A percentile compares a stretch with the other conserved stretches of the same genome.
Evolutionary conservation across 2,888 invertebrate genomes (phyloP).

Genomic region (Lithophane leautieri): DNA sequence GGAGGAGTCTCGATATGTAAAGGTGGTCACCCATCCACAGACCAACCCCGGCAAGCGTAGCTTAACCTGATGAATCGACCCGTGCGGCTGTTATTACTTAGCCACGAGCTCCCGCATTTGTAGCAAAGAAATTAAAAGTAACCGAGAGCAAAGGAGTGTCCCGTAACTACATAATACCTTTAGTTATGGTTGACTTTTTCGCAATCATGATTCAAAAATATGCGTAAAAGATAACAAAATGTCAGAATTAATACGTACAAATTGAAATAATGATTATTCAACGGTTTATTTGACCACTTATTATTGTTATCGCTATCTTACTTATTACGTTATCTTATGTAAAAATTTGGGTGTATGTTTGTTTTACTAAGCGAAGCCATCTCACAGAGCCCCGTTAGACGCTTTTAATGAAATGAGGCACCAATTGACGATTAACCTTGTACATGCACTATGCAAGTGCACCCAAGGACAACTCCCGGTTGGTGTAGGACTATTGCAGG

Average conservation of each 20-base stretch:
- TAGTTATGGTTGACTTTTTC: neutral
- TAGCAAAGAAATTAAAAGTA: neutral
- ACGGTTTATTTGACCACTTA: conserved; percentile 4
- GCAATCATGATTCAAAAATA: neutral
- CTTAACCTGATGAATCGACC: no score
- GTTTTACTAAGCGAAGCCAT: neutral
- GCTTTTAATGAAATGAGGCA: neutral
- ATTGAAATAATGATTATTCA: conserved; percentile 1
- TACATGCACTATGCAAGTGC: neutral
- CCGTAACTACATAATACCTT: neutral
- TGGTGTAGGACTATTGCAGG: neutral
- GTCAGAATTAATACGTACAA: neutral
- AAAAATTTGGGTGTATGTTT: conserved; percentile 1
- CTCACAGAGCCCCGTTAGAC: neutral
- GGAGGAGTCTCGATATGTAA: no score
- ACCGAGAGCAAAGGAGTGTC: neutral
- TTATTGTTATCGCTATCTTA: conserved; percentile 8
- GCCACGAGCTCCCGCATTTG: no score
- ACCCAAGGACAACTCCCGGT: neutral
- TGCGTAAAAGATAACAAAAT: conserved; percentile 25
- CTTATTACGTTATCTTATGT: neutral
- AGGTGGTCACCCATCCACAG: no score
- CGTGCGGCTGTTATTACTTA: no score
- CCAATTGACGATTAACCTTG: neutral
- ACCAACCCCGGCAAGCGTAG: no score